Base-by-base conservation (phyloP, 2,888 invertebrate genomes). In the Mellilla xanthometata region DNA sequence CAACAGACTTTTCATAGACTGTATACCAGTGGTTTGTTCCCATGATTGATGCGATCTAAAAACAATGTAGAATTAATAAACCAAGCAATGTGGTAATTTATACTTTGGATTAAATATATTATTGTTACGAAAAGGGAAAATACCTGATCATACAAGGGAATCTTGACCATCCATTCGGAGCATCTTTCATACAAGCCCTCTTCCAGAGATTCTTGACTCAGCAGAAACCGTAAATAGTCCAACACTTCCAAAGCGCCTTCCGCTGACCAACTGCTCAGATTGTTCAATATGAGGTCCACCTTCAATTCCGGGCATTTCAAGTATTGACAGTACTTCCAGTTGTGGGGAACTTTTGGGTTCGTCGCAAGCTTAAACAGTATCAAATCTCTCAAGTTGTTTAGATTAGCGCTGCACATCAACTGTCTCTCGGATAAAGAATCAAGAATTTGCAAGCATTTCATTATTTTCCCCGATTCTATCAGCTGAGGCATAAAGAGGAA, bases 101-200 rank as follows among this genome's bases (percentile, higher is more conserved):
- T 19, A 19, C 15, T 19, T 19, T 15, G 5, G 15, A 15, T 15
- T 15, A n/a, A n/a, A n/a, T n/a, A n/a, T n/a, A n/a, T n/a, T n/a
- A n/a, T n/a, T n/a, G n/a, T n/a, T n/a, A n/a, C n/a, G n/a, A n/a
- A n/a, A n/a, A n/a, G n/a, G n/a, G n/a, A n/a, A 1, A 3, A 19
- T 81, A 92, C 92, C 87, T 91, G 86, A 45, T 93, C 91, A 65
- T 93, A 94, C 1, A 94, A 76, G 32, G 91, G 90, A 58, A 94
- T 92, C 62, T 92, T 91, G n/a, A 89, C 72, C 50, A 92, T 83
- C 86, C 92, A 93, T 32, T 86, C 80, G 11, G 90, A 82, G 56
- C 94, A 84, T 76, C 79, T 75, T 71, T 86, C 62, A 58, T 74
- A 63, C 52, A 79, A 42, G 63, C 88, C 69, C 70, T 86, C 70